Base-by-base conservation (phyloP, 1,140 invertebrate species). In the Micrasema minimum region DNA sequence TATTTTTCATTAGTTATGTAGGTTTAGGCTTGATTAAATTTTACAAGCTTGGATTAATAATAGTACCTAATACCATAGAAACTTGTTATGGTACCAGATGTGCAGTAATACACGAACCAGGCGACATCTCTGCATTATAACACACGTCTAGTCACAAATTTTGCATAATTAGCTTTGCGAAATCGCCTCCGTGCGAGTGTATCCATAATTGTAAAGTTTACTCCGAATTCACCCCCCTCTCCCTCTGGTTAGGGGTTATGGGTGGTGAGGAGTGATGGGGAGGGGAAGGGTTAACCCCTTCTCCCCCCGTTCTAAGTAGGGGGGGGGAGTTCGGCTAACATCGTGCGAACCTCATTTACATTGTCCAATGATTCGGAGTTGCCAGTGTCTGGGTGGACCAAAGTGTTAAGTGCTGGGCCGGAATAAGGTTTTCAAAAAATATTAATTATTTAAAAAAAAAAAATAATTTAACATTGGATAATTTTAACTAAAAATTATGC, bases 321-420 rank as follows among this genome's bases (percentile, higher is more conserved):
- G 22, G 35, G 53, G 37, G 43, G 55, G 26, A 45, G n/a, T 65
- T 53, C 61, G 69, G 66, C 71, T 67, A 72, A 70, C 71, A 75
- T 72, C 69, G 68, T 72, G 71, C 74, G 71, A 72, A 70, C 71
- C 71, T 75, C 74, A 72, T 72, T 75, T 75, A 75, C 74, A 75
- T 75, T 75, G 71, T 72, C 74, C 74, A 75, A 75, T 75, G 71
- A 75, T 75, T 75, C 74, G 69, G 72, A 75, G 62, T 72, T 72
- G 67, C 64, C 43, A 69, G 69, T 71, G 69, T 65, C 69, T 66
- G 59, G 61, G 67, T 72, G 67, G 66, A 59, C 51, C 66, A 23
- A 62, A 62, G 51, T 50, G 41, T 35, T 26, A 22, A 45, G 9
- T 10, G 10, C 43, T n/a, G 45, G 45, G 26, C 41, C 45, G 45